Percentiles rank a stretch among this genome's conserved stretches.
Conservation (phyloP, 2,888 invertebrate genomes). For the Gymnocheta viridis region DNA sequence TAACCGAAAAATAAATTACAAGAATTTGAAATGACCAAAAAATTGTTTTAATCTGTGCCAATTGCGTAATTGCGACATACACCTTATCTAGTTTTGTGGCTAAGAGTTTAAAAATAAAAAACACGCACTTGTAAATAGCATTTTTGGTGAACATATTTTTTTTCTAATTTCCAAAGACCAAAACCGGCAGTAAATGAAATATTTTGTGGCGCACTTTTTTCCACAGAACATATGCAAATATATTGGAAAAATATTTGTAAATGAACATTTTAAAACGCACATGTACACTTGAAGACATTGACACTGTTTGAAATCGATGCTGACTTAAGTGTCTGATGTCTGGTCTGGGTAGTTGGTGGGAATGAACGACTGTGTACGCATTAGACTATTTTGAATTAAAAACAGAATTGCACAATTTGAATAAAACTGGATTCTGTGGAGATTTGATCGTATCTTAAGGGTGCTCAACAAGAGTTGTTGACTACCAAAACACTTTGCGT, state of each 20-base stretch:
- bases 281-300: slow-evolving; percentile 51
- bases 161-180: background rate
- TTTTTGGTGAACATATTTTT: background rate
- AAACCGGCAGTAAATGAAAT: slow-evolving; percentile 12
- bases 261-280: background rate
- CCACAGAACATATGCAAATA: background rate
- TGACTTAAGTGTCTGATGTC: background rate
- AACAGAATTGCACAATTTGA: slow-evolving; percentile 12
- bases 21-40: slow-evolving; percentile 10
- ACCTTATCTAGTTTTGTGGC: background rate
- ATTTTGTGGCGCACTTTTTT: slow-evolving; percentile 12
- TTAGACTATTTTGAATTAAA: background rate
- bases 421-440: slow-evolving; percentile 26
- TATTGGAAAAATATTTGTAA: background rate
- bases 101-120: slow-evolving; percentile 12
- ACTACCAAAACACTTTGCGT: slow-evolving; percentile 4
- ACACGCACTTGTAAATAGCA: slow-evolving; percentile 23
- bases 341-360: background rate
- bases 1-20: background rate
- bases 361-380: background rate
- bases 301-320: slow-evolving; percentile 36
- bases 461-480: slow-evolving; percentile 15
- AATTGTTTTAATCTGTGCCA: background rate
- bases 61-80: slow-evolving; percentile 20
- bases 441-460: slow-evolving; percentile 7